These are phyloP conservation scores for Cryptomyrus ogoouensis DNA, from an alignment of 2,113 vertebrate species.

Conservation along the genomic window DNA sequence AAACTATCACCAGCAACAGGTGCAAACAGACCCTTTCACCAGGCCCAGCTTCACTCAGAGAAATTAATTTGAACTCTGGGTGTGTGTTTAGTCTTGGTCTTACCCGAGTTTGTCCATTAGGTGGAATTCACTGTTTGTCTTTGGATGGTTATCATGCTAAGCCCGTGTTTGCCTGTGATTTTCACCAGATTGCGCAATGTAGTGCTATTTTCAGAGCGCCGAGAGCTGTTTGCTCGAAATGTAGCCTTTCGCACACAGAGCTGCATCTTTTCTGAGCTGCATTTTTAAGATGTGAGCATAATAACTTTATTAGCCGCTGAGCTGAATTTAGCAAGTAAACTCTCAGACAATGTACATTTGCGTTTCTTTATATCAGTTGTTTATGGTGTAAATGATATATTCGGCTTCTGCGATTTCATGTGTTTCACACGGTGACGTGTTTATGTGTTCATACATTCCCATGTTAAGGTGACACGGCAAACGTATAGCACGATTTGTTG, in stretches of 20 bases:
- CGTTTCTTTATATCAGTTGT: background rate
- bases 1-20: background rate
- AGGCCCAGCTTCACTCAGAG: constrained; percentile 62
- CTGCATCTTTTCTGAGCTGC: too few relatives aligned
- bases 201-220: constrained; percentile 51
- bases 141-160: constrained; percentile 74
- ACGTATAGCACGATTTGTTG: background rate
- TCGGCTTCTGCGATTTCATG: background rate
- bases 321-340: background rate
- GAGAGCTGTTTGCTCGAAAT: constrained; percentile 23
- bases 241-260: background rate
- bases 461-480: background rate
- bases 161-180: constrained; percentile 71
- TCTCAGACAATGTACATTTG: background rate
- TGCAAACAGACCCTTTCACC: constrained; percentile 38
- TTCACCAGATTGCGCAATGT: constrained; percentile 68
- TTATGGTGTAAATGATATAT: background rate
- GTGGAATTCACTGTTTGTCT: constrained; percentile 75
- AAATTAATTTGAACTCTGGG: constrained; percentile 74
- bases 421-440: background rate
- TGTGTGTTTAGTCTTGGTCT: constrained; percentile 74
- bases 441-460: background rate
- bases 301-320: background rate
- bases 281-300: background rate
- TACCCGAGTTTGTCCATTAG: constrained; percentile 79